Percentiles rank a stretch among this genome's conserved stretches.
These are phyloP conservation scores for Zaprionus lineosus DNA, from an alignment of 2,888 invertebrate genomes.

Conservation along the genomic window DNA sequence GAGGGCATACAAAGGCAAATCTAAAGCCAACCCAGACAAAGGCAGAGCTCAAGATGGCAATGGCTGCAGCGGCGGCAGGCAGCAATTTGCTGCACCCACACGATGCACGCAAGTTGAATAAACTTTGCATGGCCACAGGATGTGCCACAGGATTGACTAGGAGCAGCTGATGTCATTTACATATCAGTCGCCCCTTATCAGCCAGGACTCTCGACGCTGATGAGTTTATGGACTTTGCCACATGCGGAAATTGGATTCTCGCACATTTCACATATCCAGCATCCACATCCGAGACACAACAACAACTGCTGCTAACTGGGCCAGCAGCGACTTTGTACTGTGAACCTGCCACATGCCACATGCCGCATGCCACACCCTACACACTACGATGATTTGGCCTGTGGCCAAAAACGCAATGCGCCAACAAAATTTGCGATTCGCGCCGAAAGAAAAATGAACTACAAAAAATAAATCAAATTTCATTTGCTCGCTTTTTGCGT, in stretches of 20 bases:
- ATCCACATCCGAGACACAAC: conserved; percentile 9
- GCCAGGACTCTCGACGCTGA: not conserved
- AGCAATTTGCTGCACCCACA: conserved; percentile 40
- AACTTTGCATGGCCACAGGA: conserved; percentile 56
- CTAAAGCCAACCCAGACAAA: conserved; percentile 37
- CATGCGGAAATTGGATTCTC: conserved; percentile 61
- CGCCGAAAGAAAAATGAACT: conserved; percentile 9
- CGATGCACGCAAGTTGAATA: conserved; percentile 55
- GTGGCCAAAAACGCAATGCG: conserved; percentile 64
- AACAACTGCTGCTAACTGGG: conserved; percentile 27
- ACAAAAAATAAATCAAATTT: conserved; percentile 55
- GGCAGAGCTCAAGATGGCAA: conserved; percentile 46
- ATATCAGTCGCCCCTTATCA: conserved; percentile 1
- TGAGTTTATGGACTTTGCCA: not conserved
- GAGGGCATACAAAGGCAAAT: conserved; percentile 23
- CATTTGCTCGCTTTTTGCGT: conserved; percentile 16
- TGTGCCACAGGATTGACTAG: conserved; percentile 27
- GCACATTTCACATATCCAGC: conserved; percentile 31
- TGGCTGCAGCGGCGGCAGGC: conserved; percentile 23
- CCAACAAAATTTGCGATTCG: conserved; percentile 30
- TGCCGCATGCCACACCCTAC: conserved; percentile 20
- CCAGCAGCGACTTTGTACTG: conserved; percentile 48
- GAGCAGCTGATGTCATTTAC: conserved; percentile 17
- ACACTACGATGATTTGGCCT: conserved; percentile 36
- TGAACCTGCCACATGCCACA: conserved; percentile 40